Conservation (phyloP, 2,888 invertebrate genomes). For the Tipula helvola region DNA sequence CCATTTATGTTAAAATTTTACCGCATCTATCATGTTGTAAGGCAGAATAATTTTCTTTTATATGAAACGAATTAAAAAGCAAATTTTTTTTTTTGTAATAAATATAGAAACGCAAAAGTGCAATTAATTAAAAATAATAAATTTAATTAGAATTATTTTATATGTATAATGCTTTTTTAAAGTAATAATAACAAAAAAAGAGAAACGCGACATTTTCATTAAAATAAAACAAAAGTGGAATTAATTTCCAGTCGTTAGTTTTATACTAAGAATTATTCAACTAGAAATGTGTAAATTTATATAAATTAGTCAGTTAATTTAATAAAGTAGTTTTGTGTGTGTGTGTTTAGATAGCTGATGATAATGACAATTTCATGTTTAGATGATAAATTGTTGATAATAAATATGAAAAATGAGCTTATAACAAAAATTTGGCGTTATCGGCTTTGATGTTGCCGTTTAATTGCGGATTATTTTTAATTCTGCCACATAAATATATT, state of each 20-base stretch:
- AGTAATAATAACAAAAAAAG: not conserved
- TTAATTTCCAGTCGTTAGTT: not conserved
- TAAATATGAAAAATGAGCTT: not conserved
- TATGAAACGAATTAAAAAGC: not conserved
- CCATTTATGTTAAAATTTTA: not conserved
- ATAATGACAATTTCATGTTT: not conserved
- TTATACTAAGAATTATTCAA: not conserved
- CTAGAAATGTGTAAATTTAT: not conserved
- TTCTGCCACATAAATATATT: too few relatives aligned
- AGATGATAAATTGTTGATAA: not conserved
- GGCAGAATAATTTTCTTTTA: not conserved
- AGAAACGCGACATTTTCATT: not conserved
- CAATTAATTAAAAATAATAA: slow-evolving; percentile 4
- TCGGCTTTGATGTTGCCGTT: too few relatives aligned
- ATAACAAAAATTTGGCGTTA: too few relatives aligned
- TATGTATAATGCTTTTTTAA: not conserved
- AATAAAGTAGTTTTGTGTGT: not conserved
- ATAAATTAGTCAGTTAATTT: not conserved
- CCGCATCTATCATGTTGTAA: not conserved
- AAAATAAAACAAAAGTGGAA: not conserved
- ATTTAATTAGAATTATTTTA: not conserved
- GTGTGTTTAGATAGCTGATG: not conserved
- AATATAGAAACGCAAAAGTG: not conserved
- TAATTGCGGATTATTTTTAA: too few relatives aligned
- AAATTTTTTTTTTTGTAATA: not conserved